These are phyloP conservation scores for Drosophila saltans DNA, from an alignment of 1,140 invertebrate genomes.

Conservation along the genomic window DNA sequence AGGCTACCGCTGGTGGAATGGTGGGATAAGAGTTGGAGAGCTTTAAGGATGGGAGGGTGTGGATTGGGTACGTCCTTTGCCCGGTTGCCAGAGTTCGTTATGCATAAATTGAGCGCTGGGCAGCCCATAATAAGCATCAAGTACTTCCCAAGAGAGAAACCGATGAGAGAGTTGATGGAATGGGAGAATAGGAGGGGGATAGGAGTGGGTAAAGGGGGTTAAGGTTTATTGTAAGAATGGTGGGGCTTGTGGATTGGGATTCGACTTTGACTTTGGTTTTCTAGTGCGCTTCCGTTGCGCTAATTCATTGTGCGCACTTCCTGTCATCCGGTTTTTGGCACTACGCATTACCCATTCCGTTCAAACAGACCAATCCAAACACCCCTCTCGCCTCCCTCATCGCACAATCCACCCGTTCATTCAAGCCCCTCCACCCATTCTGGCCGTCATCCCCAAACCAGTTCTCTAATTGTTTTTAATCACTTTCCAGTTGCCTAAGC, in stretches of 20 bases:
- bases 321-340: constrained; percentile 59
- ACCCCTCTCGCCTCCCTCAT: too few relatives aligned
- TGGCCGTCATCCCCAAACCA: background rate
- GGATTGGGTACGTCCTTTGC: too few relatives aligned
- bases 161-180: background rate
- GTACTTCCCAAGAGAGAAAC: constrained; percentile 9
- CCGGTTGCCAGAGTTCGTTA: constrained; percentile 17
- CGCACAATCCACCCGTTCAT: background rate
- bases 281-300: constrained; percentile 66
- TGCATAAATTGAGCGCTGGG: constrained; percentile 59
- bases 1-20: background rate
- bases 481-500: constrained; percentile 61
- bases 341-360: constrained; percentile 38
- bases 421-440: background rate
- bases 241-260: constrained; percentile 1
- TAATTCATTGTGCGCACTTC: constrained; percentile 78
- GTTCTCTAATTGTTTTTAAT: constrained; percentile 73
- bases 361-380: background rate
- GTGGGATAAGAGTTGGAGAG: background rate
- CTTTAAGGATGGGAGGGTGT: too few relatives aligned
- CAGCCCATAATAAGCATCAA: constrained; percentile 32
- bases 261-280: constrained; percentile 53
- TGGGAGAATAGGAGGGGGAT: background rate
- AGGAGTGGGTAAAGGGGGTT: background rate
- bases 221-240: background rate